Evolutionary conservation across 2,113 vertebrate species (phyloP), one percentile per base, ranked within the genome.

Genomic region (Stercorarius parasiticus): DNA sequence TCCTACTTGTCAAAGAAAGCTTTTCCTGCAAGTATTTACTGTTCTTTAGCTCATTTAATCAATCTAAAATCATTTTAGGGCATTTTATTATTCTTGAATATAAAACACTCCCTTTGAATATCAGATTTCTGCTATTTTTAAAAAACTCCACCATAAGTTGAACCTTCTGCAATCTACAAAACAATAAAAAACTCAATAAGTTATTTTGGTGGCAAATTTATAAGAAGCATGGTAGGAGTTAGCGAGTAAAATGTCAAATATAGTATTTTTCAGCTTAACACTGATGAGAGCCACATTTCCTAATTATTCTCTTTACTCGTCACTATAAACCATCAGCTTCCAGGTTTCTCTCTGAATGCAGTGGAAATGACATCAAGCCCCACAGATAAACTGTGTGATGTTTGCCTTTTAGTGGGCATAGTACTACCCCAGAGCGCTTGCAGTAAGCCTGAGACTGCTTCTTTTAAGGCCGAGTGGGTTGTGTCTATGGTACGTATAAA

Each of bases 401-500:
- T 69, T 90, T 77, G 34, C 27, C 11, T 59, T n/a, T 66, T 72
- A 38, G 25, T 66, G 22, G 9, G 8, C 38, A 78, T 29, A 12
- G 25, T 36, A 19, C 17, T 61, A 53, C 2, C 6, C 18, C 17
- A 61, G 30, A 69, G 40, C 3, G 5, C 9, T 86, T 86, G 15
- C 7, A 72, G 18, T n/a, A 82, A 61, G 4, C 17, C 40, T 53
- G 45, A 69, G 26, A 17, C 8, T 80, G 9, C 20, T 36, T 76
- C 56, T 85, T 81, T 34, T 15, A 56, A 30, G 0, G 0, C 6
- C 25, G 34, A 65, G 10, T 69, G 10, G 18, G 5, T 55, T 86
- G 40, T 65, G 16, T 65, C 10, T 82, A 9, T 40, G 21, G 15
- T 56, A 53, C 3, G 1, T 27, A 40, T 25, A 82, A 85, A 10